Evolutionary conservation across 1,140 invertebrate species (phyloP).

Genomic region (Drosophila sulfurigaster): DNA sequence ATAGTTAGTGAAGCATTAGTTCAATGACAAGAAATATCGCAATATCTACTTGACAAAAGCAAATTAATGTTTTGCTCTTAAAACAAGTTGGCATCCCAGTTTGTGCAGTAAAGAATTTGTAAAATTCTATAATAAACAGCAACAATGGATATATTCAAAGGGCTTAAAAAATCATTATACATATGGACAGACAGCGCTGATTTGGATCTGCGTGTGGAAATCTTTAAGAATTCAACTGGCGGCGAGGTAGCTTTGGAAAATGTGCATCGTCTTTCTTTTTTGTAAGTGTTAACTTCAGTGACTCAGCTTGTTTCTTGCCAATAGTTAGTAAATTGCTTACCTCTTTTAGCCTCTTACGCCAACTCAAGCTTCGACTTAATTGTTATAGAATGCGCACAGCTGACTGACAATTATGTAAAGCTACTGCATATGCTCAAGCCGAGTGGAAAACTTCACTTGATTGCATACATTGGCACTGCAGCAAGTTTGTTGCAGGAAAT

Average conservation of each 20-base stretch:
- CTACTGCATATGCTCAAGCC: slow-evolving; percentile 87
- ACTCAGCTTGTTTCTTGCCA: slow-evolving; percentile 61
- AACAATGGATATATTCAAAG: slow-evolving; percentile 77
- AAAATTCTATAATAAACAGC: slow-evolving; percentile 37
- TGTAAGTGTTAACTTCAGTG: slow-evolving; percentile 65
- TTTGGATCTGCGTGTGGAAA: slow-evolving; percentile 66
- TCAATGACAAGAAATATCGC: too few relatives aligned
- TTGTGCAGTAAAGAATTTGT: slow-evolving; percentile 36
- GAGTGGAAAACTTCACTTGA: slow-evolving; percentile 86
- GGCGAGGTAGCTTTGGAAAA: slow-evolving; percentile 80
- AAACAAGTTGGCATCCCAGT: slow-evolving; percentile 27
- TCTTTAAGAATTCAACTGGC: slow-evolving; percentile 63
- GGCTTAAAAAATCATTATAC: slow-evolving; percentile 67
- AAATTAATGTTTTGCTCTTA: too few relatives aligned
- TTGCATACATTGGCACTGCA: slow-evolving; percentile 81
- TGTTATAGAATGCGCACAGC: slow-evolving; percentile 86
- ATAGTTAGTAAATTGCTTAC: slow-evolving; percentile 32
- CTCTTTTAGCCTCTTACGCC: slow-evolving; percentile 85
- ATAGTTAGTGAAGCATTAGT: too few relatives aligned
- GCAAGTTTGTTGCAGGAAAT: slow-evolving; percentile 85
- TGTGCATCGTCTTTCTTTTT: slow-evolving; percentile 76
- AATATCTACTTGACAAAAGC: not conserved
- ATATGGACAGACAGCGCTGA: slow-evolving; percentile 75
- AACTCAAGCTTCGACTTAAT: slow-evolving; percentile 87
- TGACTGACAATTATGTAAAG: slow-evolving; percentile 86